A percentile compares a stretch with the other conserved stretches of the same genome.
phyloP scores from a whole-genome alignment of 2,888 invertebrate genomes.

The Salpingus planirostris region DNA sequence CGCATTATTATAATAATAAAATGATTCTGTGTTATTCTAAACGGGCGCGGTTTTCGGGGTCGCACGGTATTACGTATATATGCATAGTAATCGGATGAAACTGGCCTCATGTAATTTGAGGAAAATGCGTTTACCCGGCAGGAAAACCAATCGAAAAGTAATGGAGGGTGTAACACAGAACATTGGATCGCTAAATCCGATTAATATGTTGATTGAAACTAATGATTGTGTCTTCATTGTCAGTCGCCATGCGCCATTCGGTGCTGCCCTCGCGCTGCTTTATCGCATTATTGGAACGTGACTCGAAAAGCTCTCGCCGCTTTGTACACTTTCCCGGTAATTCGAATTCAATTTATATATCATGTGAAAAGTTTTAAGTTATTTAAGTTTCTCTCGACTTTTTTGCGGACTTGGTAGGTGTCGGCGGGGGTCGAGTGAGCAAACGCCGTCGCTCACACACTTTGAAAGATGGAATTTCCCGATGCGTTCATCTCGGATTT shows the following conservation, averaged over 20 bases:
- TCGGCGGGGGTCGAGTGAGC: no score
- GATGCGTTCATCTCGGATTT: no score
- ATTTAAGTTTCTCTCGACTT: conserved; percentile 18
- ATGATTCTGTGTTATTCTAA: no score
- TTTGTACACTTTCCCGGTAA: conserved; percentile 18
- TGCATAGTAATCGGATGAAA: conserved; percentile 8
- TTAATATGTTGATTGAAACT: conserved; percentile 41
- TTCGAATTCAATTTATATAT: conserved; percentile 25
- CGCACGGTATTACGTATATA: no score
- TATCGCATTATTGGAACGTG: conserved; percentile 37
- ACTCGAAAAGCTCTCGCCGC: conserved; percentile 28
- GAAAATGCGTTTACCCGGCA: conserved; percentile 14
- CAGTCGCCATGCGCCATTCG: conserved; percentile 27
- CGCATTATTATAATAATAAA: no score
- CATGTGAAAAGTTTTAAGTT: conserved; percentile 25
- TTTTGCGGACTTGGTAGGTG: no score
- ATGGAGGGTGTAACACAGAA: conserved; percentile 31
- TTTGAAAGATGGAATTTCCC: no score
- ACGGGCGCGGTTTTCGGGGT: no score
- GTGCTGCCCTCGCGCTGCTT: conserved; percentile 29
- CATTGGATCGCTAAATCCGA: conserved; percentile 30
- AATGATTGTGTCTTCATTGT: conserved; percentile 39
- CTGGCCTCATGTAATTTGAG: conserved; percentile 9
- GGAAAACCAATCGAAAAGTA: conserved; percentile 26
- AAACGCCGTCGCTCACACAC: no score